Base-by-base conservation (phyloP, 2,888 invertebrate genomes). In the Trichogramma dendrolimi region DNA sequence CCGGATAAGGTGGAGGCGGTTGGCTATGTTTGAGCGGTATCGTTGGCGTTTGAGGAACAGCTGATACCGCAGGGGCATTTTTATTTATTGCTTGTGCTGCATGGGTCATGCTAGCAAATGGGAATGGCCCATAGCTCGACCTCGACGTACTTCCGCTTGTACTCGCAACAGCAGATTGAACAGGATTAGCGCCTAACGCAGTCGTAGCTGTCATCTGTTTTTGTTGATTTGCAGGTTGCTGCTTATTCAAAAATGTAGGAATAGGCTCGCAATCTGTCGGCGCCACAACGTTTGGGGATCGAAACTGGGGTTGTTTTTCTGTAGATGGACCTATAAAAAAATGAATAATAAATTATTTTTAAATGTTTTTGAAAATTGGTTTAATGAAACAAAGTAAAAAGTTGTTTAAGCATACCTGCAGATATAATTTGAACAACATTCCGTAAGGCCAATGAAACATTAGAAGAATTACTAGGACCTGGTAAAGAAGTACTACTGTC, bases 51-150 rank as follows among this genome's bases (percentile, higher is more conserved):
- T 27, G 27, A 27, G 27, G 73, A 64, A 72, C 71, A 51, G 73
- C 67, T 47, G 60, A 47, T 61, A 71, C 74, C 71, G 14, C 71
- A 71, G 64, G 69, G 71, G 41, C 70, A 71, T 68, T 78, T 10
- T 54, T 85, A 74, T 92, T 92, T 80, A 92, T 89, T 55, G 92
- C 91, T 78, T 92, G 87, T 66, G 91, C 83, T 55, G 84, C 91
- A 75, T 91, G 91, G 53, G 92, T 92, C 94, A 94, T 94, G 79
- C 93, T 93, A 73, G 92, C 91, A 79, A 94, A 94, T 49, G 94
- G 93, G 81, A 88, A 94, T 77, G 86, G 83, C 78, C 89, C 81
- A 69, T 81, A 80, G 79, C 85, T 76, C 64, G 72, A 75, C 54
- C 78, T 71, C 41, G 77, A 67, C 14, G 78, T 73, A 52, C 72